These are phyloP conservation scores for Kryptolebias marmoratus DNA, from an alignment of 2,113 vertebrate species.

Conservation along the genomic window DNA sequence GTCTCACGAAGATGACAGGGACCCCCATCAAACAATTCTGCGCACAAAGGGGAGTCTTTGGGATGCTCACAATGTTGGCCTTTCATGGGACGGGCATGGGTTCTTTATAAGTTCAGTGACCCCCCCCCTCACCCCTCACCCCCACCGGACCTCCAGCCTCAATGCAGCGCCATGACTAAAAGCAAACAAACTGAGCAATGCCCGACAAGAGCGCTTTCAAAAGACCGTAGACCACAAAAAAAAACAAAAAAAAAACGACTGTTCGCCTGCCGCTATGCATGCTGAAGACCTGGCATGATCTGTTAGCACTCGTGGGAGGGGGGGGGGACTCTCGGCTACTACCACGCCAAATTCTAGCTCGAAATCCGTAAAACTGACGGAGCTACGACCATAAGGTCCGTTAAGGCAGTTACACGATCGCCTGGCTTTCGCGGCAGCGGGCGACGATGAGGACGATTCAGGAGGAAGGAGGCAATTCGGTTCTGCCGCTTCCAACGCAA, in stretches of 20 bases:
- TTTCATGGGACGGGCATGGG: constrained; percentile 69
- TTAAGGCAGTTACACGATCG: no score
- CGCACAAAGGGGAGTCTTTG: constrained; percentile 75
- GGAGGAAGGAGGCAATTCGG: background rate
- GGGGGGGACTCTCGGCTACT: no score
- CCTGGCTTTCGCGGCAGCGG: no score
- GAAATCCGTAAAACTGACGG: no score
- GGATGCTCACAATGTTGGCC: constrained; percentile 76
- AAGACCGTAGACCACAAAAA: constrained; percentile 32
- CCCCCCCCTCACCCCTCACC: constrained; percentile 11
- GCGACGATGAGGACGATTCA: constrained; percentile 22
- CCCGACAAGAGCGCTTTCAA: constrained; percentile 35
- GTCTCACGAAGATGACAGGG: constrained; percentile 73
- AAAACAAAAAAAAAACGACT: no score
- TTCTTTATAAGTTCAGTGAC: constrained; percentile 56
- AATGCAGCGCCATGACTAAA: constrained; percentile 71
- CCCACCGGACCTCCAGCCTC: constrained; percentile 44
- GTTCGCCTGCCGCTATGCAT: no score
- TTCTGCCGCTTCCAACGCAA: background rate
- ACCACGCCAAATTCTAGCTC: no score
- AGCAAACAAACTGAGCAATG: constrained; percentile 66
- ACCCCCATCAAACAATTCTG: constrained; percentile 66
- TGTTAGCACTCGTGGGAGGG: no score
- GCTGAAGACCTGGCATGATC: no score
- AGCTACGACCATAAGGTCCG: no score